Evolutionary conservation across 2,113 vertebrate species (phyloP).

Genomic region (Crocuta crocuta): DNA sequence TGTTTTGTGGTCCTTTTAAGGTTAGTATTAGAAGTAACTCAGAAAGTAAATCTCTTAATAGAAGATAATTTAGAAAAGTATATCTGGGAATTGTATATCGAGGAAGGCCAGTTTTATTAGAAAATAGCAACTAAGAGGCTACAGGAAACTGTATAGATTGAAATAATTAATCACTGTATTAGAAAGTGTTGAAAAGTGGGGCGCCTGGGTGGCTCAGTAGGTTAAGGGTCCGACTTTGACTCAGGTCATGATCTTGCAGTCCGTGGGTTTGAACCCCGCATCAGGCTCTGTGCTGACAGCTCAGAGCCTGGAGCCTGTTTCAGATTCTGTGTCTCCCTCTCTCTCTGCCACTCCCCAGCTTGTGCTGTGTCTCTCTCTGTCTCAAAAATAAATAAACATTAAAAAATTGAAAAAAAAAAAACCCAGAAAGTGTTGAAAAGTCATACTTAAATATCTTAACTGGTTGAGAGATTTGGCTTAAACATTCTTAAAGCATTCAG

Average conservation of each 20-base stretch:
- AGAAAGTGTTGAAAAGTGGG: not conserved
- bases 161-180: not conserved
- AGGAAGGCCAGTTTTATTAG: conserved; percentile 8
- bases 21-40: conserved; percentile 17
- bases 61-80: not conserved
- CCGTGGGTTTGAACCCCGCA: too few species aligned
- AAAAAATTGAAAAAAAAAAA: too few species aligned
- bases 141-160: not conserved
- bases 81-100: not conserved
- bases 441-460: not conserved
- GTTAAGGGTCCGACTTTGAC: too few species aligned
- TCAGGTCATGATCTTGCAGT: too few species aligned
- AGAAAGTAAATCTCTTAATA: not conserved
- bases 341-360: too few species aligned
- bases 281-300: too few species aligned
- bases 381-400: too few species aligned
- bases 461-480: not conserved
- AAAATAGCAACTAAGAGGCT: not conserved
- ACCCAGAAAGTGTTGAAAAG: not conserved
- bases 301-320: too few species aligned
- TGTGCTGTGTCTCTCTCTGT: too few species aligned
- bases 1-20: not conserved
- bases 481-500: not conserved
- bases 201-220: too few species aligned
- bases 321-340: too few species aligned